phyloP scores from a whole-genome alignment of 2,113 vertebrate genomes.

The Chascanopsetta lugubris region DNA sequence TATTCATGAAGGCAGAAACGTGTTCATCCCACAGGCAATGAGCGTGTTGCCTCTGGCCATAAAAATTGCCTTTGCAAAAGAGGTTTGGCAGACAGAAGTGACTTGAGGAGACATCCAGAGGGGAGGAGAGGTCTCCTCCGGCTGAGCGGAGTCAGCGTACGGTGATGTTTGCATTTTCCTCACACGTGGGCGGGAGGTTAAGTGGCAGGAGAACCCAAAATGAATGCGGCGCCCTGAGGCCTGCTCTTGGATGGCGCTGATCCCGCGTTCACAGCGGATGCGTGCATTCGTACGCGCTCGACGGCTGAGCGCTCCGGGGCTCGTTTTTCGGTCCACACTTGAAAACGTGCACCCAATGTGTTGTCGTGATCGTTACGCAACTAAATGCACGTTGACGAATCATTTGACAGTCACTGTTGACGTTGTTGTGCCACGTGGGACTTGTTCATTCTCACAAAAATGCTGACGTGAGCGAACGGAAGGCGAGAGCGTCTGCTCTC shows the following conservation, averaged over 20 bases:
- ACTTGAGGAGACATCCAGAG: constrained; percentile 16
- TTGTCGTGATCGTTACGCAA: constrained; percentile 1
- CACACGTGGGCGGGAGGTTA: constrained; percentile 38
- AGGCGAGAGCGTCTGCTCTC: constrained; percentile 1
- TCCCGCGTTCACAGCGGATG: constrained; percentile 25
- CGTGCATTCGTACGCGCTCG: neutral
- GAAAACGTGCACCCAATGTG: constrained; percentile 32
- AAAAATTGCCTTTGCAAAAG: neutral
- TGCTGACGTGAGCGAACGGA: constrained; percentile 7
- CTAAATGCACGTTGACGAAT: constrained; percentile 19
- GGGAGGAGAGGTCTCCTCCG: neutral
- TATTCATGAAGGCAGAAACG: constrained; percentile 5
- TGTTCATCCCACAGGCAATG: constrained; percentile 14
- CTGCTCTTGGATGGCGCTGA: constrained; percentile 49
- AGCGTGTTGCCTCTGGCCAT: neutral
- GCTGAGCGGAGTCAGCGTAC: neutral
- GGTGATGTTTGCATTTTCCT: constrained; percentile 37
- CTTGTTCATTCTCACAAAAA: constrained; percentile 15
- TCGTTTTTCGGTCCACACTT: constrained; percentile 51
- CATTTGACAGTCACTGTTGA: constrained; percentile 31
- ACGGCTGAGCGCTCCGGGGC: constrained; percentile 31
- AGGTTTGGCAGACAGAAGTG: constrained; percentile 6
- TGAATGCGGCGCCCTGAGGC: constrained; percentile 59
- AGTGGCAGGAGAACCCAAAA: constrained; percentile 45
- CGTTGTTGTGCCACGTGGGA: constrained; percentile 19